Evolutionary conservation across 2,888 invertebrate species (phyloP).

Genomic region (Brachyptera putata): DNA sequence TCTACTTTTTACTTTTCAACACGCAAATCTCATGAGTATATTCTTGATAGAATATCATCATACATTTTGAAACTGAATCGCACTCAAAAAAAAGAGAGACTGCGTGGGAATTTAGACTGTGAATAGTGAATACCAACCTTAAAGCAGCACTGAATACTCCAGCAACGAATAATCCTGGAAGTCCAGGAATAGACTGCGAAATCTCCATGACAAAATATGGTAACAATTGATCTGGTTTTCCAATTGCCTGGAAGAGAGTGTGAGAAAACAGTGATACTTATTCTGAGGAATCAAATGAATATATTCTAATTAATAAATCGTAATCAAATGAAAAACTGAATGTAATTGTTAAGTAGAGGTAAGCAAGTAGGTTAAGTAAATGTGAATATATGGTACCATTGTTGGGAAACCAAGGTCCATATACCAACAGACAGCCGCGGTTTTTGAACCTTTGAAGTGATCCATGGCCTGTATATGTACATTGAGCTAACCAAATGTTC

Average conservation of each 20-base stretch:
- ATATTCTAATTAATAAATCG: no score
- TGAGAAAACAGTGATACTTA: neutral
- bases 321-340: no score
- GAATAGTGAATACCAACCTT: conserved; percentile 50
- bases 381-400: no score
- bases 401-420: no score
- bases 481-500: no score
- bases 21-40: neutral
- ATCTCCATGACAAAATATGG: conserved; percentile 81
- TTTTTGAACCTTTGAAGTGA: no score
- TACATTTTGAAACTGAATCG: no score
- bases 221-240: conserved; percentile 67
- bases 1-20: neutral
- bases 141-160: conserved; percentile 84
- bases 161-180: conserved; percentile 81
- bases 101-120: neutral
- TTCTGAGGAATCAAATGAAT: neutral
- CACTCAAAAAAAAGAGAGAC: neutral
- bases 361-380: no score
- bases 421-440: no score
- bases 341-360: no score
- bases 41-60: no score
- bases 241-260: conserved; percentile 47
- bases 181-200: conserved; percentile 65
- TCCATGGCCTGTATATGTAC: no score